These are phyloP conservation scores for Temnothorax unifasciatus DNA, from an alignment of 2,888 invertebrate species.

Conservation along the genomic window DNA sequence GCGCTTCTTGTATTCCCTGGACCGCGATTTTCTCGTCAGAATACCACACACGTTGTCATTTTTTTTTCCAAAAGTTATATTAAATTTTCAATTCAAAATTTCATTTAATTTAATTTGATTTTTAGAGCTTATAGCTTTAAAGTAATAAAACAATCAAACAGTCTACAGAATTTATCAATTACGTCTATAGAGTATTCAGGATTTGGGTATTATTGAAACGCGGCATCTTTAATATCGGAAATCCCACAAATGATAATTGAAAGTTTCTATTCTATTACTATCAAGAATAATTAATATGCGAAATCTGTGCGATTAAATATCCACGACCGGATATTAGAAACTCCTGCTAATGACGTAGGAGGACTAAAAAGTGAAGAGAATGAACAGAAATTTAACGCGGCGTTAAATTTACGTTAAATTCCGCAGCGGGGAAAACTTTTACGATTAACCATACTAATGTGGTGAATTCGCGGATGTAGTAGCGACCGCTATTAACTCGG, in stretches of 20 bases:
- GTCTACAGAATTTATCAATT: neutral
- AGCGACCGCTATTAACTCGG: constrained; percentile 53
- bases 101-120: neutral
- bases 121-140: neutral
- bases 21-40: neutral
- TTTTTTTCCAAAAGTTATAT: neutral
- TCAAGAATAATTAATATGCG: neutral
- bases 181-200: neutral
- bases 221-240: neutral
- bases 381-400: neutral
- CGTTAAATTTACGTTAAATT: neutral
- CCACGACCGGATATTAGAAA: neutral
- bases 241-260: neutral
- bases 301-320: neutral
- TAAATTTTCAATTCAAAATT: neutral
- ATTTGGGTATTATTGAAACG: neutral
- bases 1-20: neutral
- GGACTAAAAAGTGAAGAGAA: neutral
- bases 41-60: neutral
- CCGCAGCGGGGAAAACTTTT: neutral
- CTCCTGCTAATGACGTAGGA: neutral
- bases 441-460: neutral
- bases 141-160: neutral
- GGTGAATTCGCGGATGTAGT: neutral
- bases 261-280: neutral